These are phyloP conservation scores for Acrocephalus arundinaceus DNA, from an alignment of 2,113 vertebrate genomes.

Conservation along the genomic window DNA sequence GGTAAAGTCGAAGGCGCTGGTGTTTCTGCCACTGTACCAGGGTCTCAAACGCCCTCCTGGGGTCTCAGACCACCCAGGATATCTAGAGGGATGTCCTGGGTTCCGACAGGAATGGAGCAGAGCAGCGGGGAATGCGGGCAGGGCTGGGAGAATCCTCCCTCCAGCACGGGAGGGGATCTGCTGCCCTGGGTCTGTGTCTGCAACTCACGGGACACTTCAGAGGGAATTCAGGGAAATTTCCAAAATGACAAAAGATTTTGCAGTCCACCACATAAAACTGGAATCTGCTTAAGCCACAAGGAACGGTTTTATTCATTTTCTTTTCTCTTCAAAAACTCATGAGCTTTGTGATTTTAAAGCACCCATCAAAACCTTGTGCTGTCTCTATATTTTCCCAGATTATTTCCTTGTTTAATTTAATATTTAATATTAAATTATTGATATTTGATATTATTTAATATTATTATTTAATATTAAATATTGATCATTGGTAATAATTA, in stretches of 20 bases:
- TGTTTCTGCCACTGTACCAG: no score
- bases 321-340: not conserved
- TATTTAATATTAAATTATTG: no score
- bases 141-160: not conserved
- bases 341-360: not conserved
- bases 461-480: not conserved
- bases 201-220: fast-evolving
- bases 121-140: not conserved
- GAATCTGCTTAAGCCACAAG: not conserved
- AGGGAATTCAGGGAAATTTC: not conserved
- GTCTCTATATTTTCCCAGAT: not conserved
- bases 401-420: not conserved
- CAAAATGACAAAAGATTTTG: not conserved
- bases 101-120: no score
- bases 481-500: no score
- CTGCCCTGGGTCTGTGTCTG: not conserved
- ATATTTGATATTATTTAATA: no score
- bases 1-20: no score
- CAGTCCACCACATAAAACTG: not conserved
- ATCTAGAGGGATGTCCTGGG: no score
- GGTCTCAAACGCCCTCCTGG: no score
- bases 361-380: not conserved
- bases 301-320: not conserved
- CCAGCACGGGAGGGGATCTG: not conserved
- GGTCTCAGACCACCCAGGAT: no score